Base-by-base conservation (phyloP, 2,888 invertebrate species). In the Nomada fabriciana region DNA sequence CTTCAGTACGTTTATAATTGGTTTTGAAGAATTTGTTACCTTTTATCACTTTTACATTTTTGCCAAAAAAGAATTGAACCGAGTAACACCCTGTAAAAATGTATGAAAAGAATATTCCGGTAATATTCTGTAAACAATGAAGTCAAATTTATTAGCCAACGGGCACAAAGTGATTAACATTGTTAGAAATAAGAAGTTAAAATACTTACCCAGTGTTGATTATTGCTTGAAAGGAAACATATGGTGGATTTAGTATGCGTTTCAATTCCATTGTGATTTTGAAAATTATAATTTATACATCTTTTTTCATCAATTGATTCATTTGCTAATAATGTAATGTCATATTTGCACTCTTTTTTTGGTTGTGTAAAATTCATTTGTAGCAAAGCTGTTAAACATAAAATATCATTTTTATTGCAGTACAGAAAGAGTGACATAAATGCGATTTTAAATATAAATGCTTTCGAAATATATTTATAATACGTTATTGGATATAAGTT, bases 31-130 rank as follows among this genome's bases (percentile, higher is more conserved):
- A 75, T 57, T 43, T 29, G 15, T 74, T 67, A 29, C 18, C 18
- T 18, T 23, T 15, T 13, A 29, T 18, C 15, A n/a, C 2, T 2
- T 42, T 53, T 42, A n/a, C n/a, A 53, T 7, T 10, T 15, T 42
- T n/a, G 53, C 2, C 18, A 15, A 18, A 25, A 0, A 5, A 36
- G 61, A 80, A 67, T 25, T 55, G 23, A 10, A 80, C 2, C 11
- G 42, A 23, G 42, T 82, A 82, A 47, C 82, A 82, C 25, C 69
- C 82, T 9, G 80, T 80, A 71, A 80, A 82, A 70, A 75, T 36
- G 52, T 80, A 80, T 63, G 47, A 61, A 15, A 80, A 25, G 10
- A 36, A 10, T 53, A 80, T 61, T 18, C 5, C 2, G 23, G 57
- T n/a, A 7, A n/a, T 80, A 13, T 59, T 18, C 82, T 80, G 29